phyloP scores from a whole-genome alignment of 1,140 invertebrate species.

The Apis dorsata region DNA sequence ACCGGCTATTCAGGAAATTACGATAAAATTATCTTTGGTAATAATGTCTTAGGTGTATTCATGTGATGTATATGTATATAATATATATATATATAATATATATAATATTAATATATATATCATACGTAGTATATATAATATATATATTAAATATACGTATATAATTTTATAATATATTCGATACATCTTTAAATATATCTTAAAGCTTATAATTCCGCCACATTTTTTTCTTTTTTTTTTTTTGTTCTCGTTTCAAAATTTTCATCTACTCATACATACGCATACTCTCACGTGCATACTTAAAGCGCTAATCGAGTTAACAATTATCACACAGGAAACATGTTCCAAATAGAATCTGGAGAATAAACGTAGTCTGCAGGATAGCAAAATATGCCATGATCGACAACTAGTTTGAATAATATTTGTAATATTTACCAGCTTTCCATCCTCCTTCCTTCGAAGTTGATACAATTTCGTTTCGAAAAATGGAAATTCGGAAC shows the following conservation, averaged over 20 bases:
- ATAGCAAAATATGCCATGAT: neutral
- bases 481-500: neutral
- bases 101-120: neutral
- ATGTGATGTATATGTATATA: slow-evolving; percentile 16
- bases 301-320: slow-evolving; percentile 32
- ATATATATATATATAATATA: neutral
- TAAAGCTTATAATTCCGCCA: neutral
- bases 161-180: neutral
- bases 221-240: neutral
- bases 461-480: neutral
- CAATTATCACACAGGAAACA: slow-evolving; percentile 46
- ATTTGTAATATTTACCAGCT: neutral
- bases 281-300: slow-evolving; percentile 20
- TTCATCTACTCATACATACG: slow-evolving; percentile 1
- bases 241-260: slow-evolving; percentile 22
- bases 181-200: slow-evolving; percentile 32
- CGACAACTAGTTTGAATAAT: neutral
- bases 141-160: neutral
- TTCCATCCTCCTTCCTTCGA: neutral
- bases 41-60: slow-evolving; percentile 9
- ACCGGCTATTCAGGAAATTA: neutral
- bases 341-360: slow-evolving; percentile 21
- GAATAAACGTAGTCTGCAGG: neutral
- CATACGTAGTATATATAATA: slow-evolving; percentile 6
- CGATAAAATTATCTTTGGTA: slow-evolving; percentile 9